Base-by-base conservation (phyloP, 1,140 invertebrate genomes). In the Pteromalus puparum region DNA sequence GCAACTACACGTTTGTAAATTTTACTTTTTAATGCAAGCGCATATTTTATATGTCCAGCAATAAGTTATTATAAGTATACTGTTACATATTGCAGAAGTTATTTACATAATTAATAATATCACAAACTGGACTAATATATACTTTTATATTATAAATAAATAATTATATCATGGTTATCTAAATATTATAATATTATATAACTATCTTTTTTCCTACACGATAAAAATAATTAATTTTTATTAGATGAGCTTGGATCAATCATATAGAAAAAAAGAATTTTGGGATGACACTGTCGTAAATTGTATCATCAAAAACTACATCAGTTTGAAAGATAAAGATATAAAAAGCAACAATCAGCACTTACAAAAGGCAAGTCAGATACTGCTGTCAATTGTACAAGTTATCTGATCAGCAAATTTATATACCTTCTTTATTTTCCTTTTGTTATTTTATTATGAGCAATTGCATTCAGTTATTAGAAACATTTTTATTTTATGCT, bases 321-420 rank as follows among this genome's bases (percentile, higher is more conserved):
- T 84, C 18, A 84, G 28, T 61, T 79, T 84, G 42, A 46, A 79
- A 34, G 26, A 79, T 38, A 13, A 61, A 6, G 68, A 84, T 12
- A 79, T 61, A n/a, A 84, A 74, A 79, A 42, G 7, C 0, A 84
- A 61, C 26, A 79, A 70, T 24, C 15, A 42, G 26, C 68, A 73
- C 42, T 79, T 84, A 42, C 42, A 79, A 5, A 61, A 42, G 65
- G 83, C 79, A 38, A 24, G 70, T 84, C 30, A 42, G 61, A 24
- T 38, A 48, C 18, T 28, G 5, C 1, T 75, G 10, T 75, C 21
- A 61, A 46, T 34, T 34, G 30, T 34, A 34, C 6, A 2, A 34
- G 30, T 34, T 48, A 42, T 42, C 13, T 4, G 7, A 7, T 34
- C 6, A 0, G n/a, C 38, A 15, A 4, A 30, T 15, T 53, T 5